These are phyloP conservation scores for Heterochromis multidens DNA, from an alignment of 2,113 vertebrate genomes.

Conservation along the genomic window DNA sequence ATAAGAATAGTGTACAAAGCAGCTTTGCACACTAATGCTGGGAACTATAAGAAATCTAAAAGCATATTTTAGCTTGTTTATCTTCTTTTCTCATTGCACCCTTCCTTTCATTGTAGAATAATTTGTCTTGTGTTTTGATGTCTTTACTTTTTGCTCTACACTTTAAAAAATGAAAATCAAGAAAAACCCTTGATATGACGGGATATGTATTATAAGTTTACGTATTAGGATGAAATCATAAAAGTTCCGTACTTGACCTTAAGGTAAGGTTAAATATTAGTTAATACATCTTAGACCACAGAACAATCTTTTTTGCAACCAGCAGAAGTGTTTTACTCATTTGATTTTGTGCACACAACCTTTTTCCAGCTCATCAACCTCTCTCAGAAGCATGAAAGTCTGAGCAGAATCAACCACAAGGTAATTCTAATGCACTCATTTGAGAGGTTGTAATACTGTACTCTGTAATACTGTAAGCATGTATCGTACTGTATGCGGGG, in stretches of 20 bases:
- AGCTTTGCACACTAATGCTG: too few relatives aligned
- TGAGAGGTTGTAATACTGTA: background rate
- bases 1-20: too few relatives aligned
- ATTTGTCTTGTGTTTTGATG: background rate
- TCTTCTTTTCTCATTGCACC: background rate
- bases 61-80: background rate
- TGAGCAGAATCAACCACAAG: conserved; percentile 84
- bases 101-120: background rate
- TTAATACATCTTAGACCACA: background rate
- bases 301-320: background rate
- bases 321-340: background rate
- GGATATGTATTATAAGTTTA: background rate
- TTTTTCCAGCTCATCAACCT: conserved; percentile 86
- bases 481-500: background rate
- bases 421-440: conserved; percentile 55
- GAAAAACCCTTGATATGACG: background rate
- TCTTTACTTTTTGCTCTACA: background rate
- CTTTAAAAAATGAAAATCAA: too few relatives aligned
- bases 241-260: background rate
- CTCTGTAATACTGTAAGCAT: background rate
- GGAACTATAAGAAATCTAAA: background rate
- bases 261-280: background rate
- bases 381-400: conserved; percentile 81
- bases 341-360: background rate
- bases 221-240: background rate